These are phyloP conservation scores for Bilobella aurantiaca DNA, from an alignment of 1,140 invertebrate species.

Conservation along the genomic window DNA sequence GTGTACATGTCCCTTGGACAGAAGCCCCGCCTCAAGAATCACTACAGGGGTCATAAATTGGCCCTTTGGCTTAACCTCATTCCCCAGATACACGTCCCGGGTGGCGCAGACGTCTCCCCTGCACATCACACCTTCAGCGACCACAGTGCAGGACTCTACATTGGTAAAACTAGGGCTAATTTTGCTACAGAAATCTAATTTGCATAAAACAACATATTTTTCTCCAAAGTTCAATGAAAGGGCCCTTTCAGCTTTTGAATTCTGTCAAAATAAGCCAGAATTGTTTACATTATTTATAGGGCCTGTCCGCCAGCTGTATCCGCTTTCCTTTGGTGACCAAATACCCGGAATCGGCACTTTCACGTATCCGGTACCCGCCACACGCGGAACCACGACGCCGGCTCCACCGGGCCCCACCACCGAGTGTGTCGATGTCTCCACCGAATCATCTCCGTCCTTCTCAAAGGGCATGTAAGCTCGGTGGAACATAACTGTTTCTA, in stretches of 20 bases:
- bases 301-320: conserved; percentile 51
- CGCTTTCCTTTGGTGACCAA: conserved; percentile 21
- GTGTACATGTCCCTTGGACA: conserved; percentile 68
- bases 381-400: conserved; percentile 22
- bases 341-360: not conserved
- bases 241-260: not conserved
- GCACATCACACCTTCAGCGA: conserved; percentile 65
- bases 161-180: too few species aligned
- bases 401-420: conserved; percentile 43
- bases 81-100: conserved; percentile 69
- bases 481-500: too few species aligned
- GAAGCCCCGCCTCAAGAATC: conserved; percentile 60
- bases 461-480: conserved; percentile 2
- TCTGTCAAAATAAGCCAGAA: not conserved
- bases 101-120: conserved; percentile 59
- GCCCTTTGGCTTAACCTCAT: conserved; percentile 86
- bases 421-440: conserved; percentile 46
- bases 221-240: too few species aligned
- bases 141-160: conserved; percentile 56
- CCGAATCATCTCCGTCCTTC: conserved; percentile 19
- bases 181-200: too few species aligned
- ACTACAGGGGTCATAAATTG: conserved; percentile 80
- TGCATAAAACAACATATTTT: too few species aligned
- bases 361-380: conserved; percentile 9
- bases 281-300: not conserved